A percentile compares a stretch with the other conserved stretches of the same genome.
Conservation (phyloP, 2,888 invertebrate genomes). For the Macrosiphum euphorbiae region DNA sequence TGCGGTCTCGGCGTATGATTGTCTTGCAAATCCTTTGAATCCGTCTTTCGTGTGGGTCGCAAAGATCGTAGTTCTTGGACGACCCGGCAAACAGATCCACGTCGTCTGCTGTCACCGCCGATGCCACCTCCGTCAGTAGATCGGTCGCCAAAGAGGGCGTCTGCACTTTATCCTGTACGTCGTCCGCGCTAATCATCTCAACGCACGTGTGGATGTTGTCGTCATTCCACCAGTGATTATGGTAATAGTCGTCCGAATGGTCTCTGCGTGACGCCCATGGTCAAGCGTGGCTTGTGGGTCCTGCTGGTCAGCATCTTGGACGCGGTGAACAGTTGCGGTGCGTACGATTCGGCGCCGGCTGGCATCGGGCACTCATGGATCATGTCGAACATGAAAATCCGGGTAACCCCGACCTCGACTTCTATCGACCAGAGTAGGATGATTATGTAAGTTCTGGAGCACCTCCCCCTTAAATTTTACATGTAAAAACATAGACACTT, state of each 20-base stretch:
- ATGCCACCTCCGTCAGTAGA: too few species aligned
- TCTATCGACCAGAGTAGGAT: background rate
- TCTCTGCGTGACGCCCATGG: background rate
- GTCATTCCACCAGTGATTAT: background rate
- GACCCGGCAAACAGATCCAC: background rate
- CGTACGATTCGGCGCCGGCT: background rate
- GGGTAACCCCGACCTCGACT: background rate
- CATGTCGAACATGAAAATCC: background rate
- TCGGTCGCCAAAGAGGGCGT: background rate
- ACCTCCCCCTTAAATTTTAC: too few species aligned
- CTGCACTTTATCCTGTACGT: background rate
- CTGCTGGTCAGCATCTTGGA: background rate
- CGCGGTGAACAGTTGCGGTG: background rate
- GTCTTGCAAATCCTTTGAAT: conserved; percentile 7
- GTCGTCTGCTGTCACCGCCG: background rate
- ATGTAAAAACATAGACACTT: too few species aligned
- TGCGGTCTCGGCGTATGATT: background rate
- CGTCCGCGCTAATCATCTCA: background rate
- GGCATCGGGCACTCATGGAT: background rate
- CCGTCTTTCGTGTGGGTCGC: background rate
- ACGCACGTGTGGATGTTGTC: background rate
- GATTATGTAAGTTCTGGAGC: too few species aligned
- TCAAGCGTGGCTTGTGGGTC: background rate
- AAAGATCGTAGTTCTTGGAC: background rate
- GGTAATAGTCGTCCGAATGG: background rate